Base-by-base conservation (phyloP, 2,888 invertebrate genomes). In the Phania funesta region DNA sequence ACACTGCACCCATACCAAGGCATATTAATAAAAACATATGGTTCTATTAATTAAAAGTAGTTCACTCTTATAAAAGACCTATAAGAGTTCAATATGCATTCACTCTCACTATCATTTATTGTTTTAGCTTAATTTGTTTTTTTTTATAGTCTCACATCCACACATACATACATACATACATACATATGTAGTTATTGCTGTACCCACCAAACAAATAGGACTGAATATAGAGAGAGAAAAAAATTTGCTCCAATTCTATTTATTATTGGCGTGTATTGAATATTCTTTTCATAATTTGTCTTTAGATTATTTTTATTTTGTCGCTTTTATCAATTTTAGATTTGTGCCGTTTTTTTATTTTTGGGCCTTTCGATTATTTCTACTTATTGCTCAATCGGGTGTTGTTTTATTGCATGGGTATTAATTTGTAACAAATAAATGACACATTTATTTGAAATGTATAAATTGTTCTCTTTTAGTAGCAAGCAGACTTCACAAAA, bases 371-470 rank as follows among this genome's bases (percentile, higher is more conserved):
- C 38, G 18, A 29, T 56, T 48, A 44, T 60, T 9, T 60, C 9
- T 41, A 9, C 13, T 73, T 68, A 78, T 81, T 82, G 73, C 81
- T 58, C 77, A 82, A 82, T 74, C 68, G 67, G 54, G 73, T 68
- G 62, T 73, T 68, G 73, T 52, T 81, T 77, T 74, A 81, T 74
- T 81, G 68, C 68, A 73, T 73, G 71, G 48, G 13, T 41, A 78
- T 82, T 78, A 77, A 82, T 82, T 82, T 70, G 68, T 82, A 82
- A n/a, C n/a, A n/a, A n/a, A n/a, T n/a, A n/a, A 78, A 50, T 70
- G 74, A 82, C 82, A 78, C 68, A 71, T 73, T 73, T 65, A 56
- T 67, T 67, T 41, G 2, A 58, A 67, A 24, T 1, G 2, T 44
- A 32, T 16, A 9, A 2, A 1, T 58, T 18, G 38, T 52, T 9